These are phyloP conservation scores for Chromoteleia sp. DNA, from an alignment of 2,888 invertebrate genomes.

Conservation along the genomic window DNA sequence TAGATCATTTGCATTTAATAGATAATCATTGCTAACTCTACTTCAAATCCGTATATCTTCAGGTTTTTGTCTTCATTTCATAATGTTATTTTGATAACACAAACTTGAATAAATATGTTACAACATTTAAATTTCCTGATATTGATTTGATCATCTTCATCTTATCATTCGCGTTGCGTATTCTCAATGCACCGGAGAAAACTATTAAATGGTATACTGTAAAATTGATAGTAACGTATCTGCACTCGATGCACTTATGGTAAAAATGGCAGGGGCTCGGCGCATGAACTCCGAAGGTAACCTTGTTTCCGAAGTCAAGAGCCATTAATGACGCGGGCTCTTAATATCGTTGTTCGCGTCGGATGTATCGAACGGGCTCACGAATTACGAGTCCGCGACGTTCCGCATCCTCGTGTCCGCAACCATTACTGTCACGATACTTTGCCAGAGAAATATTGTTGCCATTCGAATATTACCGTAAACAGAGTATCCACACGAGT, in stretches of 20 bases:
- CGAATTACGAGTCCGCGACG: slow-evolving; percentile 32
- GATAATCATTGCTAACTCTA: no score
- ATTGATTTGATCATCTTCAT: neutral
- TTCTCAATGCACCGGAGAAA: neutral
- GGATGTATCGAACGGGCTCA: slow-evolving; percentile 37
- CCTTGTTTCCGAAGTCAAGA: slow-evolving; percentile 57
- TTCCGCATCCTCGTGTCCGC: slow-evolving; percentile 4
- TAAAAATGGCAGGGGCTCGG: slow-evolving; percentile 32
- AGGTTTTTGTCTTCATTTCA: no score
- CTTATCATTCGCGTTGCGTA: neutral
- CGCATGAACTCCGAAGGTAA: slow-evolving; percentile 19
- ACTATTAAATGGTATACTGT: neutral
- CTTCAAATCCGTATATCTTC: no score
- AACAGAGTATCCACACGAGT: neutral
- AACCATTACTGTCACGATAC: slow-evolving; percentile 25
- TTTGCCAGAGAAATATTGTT: slow-evolving; percentile 45
- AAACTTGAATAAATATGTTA: no score
- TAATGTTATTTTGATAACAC: no score
- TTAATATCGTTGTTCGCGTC: slow-evolving; percentile 45
- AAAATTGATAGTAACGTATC: slow-evolving; percentile 9
- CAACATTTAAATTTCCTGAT: no score
- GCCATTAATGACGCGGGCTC: slow-evolving; percentile 52
- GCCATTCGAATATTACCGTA: slow-evolving; percentile 7
- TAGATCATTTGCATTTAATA: no score
- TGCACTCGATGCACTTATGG: slow-evolving; percentile 24